Evolutionary conservation across 2,113 vertebrate genomes (phyloP).

Genomic region (Trinectes maculatus): DNA sequence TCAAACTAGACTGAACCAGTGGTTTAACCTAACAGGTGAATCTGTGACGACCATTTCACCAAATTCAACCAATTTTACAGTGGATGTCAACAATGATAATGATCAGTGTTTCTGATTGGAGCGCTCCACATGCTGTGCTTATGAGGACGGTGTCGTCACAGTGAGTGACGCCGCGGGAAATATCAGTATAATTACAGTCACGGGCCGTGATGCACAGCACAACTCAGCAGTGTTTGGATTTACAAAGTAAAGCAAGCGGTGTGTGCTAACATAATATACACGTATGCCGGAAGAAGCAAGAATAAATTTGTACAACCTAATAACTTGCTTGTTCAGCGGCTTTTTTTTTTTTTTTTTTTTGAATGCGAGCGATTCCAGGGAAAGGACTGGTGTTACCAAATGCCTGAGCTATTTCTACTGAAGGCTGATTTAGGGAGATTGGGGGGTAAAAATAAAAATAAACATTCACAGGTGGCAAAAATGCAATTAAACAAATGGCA

Average conservation of each 20-base stretch:
- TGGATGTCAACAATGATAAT: conserved; percentile 22
- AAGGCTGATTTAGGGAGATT: conserved; percentile 40
- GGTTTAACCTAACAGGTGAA: conserved; percentile 36
- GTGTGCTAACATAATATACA: conserved; percentile 52
- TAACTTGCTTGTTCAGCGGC: conserved; percentile 37
- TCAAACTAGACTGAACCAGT: conserved; percentile 34
- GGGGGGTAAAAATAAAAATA: background rate
- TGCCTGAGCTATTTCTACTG: conserved; percentile 19
- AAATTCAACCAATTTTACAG: conserved; percentile 41
- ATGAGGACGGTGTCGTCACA: too few relatives aligned
- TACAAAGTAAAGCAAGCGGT: conserved; percentile 22
- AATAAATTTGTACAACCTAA: conserved; percentile 67
- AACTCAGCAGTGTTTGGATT: conserved; percentile 31
- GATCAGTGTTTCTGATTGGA: conserved; percentile 25
- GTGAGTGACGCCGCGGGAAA: conserved; percentile 2
- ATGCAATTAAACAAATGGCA: conserved; percentile 40
- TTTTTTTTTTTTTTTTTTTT: conserved; percentile 42
- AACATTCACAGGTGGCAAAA: conserved; percentile 50
- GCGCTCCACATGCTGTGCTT: conserved; percentile 1
- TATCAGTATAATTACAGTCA: conserved; percentile 16
- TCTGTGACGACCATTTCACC: conserved; percentile 20
- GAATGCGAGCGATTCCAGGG: conserved; percentile 32
- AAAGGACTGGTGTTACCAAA: conserved; percentile 32
- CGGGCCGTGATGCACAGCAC: conserved; percentile 4
- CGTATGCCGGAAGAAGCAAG: conserved; percentile 28